Evolutionary conservation across 1,140 invertebrate genomes (phyloP).

Genomic region (Rhopalosiphum padi): DNA sequence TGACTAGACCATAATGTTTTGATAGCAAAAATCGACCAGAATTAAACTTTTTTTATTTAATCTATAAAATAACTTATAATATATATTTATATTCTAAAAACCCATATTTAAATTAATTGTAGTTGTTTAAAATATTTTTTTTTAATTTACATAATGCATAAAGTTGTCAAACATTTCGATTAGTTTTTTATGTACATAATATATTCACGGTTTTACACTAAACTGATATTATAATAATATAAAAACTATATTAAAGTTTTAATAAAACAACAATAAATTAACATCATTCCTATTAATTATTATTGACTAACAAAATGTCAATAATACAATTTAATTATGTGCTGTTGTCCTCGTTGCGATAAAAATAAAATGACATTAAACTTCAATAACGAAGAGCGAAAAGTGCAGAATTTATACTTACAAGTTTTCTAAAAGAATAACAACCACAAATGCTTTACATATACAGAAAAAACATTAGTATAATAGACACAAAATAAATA

Average conservation of each 20-base stretch:
- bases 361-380: not conserved
- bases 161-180: not conserved
- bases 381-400: not conserved
- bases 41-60: not conserved
- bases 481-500: not conserved
- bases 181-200: not conserved
- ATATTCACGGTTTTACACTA: no score
- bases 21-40: not conserved
- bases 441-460: not conserved
- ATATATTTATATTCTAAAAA: no score
- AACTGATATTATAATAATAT: not conserved
- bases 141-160: not conserved
- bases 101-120: not conserved
- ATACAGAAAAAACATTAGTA: not conserved
- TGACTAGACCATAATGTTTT: not conserved
- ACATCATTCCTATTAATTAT: not conserved
- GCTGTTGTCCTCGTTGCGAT: not conserved
- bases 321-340: not conserved
- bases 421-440: not conserved
- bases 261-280: not conserved
- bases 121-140: not conserved
- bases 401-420: not conserved
- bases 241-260: not conserved
- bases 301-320: not conserved
- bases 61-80: not conserved